phyloP scores from a whole-genome alignment of 2,888 invertebrate species.

The Antitype chi region DNA sequence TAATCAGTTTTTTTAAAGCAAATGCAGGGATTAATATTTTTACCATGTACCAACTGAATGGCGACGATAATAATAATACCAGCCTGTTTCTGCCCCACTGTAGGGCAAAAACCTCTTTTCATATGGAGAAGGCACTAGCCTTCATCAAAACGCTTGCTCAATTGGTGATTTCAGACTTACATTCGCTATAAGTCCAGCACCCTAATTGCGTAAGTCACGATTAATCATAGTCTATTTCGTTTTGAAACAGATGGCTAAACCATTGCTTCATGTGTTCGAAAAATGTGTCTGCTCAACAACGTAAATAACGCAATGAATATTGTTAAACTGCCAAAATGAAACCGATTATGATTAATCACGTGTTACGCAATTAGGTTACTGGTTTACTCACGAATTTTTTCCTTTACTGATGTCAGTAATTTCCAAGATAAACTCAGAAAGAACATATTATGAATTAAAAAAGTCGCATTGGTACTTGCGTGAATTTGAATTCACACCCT shows the following conservation, averaged over 20 bases:
- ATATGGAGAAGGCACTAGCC: not conserved
- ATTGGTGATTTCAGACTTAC: not conserved
- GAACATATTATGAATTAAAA: not conserved
- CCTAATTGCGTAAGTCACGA: no score
- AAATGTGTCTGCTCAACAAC: no score
- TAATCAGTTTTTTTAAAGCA: slow-evolving; percentile 29
- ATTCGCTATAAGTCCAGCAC: not conserved
- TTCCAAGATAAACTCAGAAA: not conserved
- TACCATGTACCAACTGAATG: not conserved
- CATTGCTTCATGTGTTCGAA: no score
- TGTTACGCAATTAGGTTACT: no score
- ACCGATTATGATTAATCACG: no score
- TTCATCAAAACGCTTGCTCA: not conserved
- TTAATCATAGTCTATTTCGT: no score
- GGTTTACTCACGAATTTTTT: not conserved
- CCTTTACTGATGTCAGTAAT: not conserved
- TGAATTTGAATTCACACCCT: not conserved
- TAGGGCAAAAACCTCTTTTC: no score
- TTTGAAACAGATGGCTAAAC: no score
- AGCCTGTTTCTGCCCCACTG: not conserved
- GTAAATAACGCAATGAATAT: no score
- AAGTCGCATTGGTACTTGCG: not conserved
- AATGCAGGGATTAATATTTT: not conserved
- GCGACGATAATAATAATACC: not conserved
- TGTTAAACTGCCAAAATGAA: no score